These are phyloP conservation scores for Drosophila burlai DNA, from an alignment of 1,140 invertebrate genomes.

Conservation along the genomic window DNA sequence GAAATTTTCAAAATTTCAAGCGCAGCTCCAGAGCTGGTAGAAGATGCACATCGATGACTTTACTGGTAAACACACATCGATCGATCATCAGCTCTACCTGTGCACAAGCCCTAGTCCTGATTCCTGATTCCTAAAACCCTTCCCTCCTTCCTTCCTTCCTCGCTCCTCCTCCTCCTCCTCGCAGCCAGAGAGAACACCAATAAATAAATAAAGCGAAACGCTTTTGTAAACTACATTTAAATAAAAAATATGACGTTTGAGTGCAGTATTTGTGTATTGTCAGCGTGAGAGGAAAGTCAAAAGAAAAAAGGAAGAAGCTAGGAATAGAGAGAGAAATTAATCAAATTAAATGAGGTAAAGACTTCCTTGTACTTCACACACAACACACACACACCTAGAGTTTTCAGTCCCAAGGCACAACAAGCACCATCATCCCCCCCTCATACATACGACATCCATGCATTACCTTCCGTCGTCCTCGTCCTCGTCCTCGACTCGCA, in stretches of 20 bases:
- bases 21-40: background rate
- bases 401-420: slow-evolving; percentile 24
- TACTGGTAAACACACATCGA: slow-evolving; percentile 11
- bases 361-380: slow-evolving; percentile 40
- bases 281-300: slow-evolving; percentile 21
- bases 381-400: slow-evolving; percentile 18
- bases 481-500: background rate
- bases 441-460: background rate
- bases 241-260: slow-evolving; percentile 29
- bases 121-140: background rate
- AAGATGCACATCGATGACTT: background rate
- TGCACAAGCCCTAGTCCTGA: background rate
- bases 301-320: slow-evolving; percentile 27
- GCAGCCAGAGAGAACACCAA: slow-evolving; percentile 58
- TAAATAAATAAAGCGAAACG: slow-evolving; percentile 60
- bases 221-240: slow-evolving; percentile 65
- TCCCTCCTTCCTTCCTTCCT: slow-evolving; percentile 1
- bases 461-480: slow-evolving; percentile 1
- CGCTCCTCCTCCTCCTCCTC: slow-evolving; percentile 30
- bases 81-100: background rate
- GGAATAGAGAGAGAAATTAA: slow-evolving; percentile 17
- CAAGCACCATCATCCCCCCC: slow-evolving; percentile 31
- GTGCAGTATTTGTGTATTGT: slow-evolving; percentile 40
- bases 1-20: slow-evolving; percentile 65
- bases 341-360: slow-evolving; percentile 47